These are phyloP conservation scores for Drosophila cyrtoloma DNA, from an alignment of 2,888 invertebrate genomes.

Conservation along the genomic window DNA sequence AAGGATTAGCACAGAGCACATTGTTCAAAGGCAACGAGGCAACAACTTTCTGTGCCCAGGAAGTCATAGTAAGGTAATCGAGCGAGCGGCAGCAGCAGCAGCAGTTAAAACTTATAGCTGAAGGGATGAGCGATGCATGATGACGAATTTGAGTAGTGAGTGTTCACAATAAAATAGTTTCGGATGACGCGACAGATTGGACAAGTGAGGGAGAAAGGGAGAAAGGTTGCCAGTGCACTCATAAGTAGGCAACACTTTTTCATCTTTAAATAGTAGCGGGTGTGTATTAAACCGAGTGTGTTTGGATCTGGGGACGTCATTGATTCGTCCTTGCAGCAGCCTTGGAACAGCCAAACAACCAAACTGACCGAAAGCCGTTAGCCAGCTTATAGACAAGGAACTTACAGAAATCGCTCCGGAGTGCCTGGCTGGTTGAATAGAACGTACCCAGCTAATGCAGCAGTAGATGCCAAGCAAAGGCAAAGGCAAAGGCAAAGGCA, in stretches of 20 bases:
- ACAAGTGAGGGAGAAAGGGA: neutral
- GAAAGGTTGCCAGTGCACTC: constrained; percentile 16
- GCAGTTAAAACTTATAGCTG: neutral
- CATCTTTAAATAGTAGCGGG: neutral
- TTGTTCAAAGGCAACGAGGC: constrained; percentile 48
- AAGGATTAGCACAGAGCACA: constrained; percentile 67
- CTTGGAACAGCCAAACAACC: constrained; percentile 1
- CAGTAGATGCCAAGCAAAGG: constrained; percentile 28
- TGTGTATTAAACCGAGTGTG: constrained; percentile 14
- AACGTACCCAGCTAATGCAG: constrained; percentile 17
- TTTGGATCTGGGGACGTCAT: constrained; percentile 35
- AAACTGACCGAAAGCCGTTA: constrained; percentile 44
- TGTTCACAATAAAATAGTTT: constrained; percentile 37
- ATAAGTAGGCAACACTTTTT: constrained; percentile 36
- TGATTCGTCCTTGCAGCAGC: constrained; percentile 40
- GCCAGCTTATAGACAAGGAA: constrained; percentile 46
- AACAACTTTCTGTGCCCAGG: constrained; percentile 50
- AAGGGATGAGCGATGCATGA: constrained; percentile 49
- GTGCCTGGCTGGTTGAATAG: neutral
- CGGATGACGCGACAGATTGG: constrained; percentile 51
- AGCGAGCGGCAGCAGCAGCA: constrained; percentile 10
- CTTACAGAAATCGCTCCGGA: constrained; percentile 30
- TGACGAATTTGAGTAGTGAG: constrained; percentile 58
- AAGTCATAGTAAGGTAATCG: constrained; percentile 78
- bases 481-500: constrained; percentile 9